These are phyloP conservation scores for Bugulina stolonifera DNA, from an alignment of 2,888 invertebrate genomes.

Conservation along the genomic window DNA sequence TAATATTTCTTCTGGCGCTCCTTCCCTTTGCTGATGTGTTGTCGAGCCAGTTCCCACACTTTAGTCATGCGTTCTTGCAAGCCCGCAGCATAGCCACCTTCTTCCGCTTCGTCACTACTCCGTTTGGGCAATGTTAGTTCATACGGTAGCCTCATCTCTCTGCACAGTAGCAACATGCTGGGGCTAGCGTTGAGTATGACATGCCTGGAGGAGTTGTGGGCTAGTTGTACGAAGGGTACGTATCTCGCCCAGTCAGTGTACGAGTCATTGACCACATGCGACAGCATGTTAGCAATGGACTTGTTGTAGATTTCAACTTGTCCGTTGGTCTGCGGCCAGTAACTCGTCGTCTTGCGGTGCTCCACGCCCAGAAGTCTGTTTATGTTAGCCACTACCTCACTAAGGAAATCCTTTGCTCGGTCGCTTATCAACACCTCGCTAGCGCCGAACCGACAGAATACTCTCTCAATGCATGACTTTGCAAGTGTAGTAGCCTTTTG, in stretches of 20 bases:
- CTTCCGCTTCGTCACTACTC: not conserved
- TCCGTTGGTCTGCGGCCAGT: not conserved
- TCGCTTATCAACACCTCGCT: not conserved
- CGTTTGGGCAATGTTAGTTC: not conserved
- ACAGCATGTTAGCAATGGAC: not conserved
- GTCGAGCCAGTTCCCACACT: not conserved
- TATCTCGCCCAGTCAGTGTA: slow-evolving; percentile 1
- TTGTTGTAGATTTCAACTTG: slow-evolving; percentile 3
- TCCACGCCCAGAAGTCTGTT: not conserved
- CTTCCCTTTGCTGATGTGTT: not conserved
- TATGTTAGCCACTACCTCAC: not conserved
- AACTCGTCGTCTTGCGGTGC: not conserved
- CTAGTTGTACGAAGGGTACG: not conserved
- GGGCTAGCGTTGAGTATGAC: not conserved
- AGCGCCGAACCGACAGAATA: slow-evolving; percentile 3
- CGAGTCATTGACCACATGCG: not conserved
- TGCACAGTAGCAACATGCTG: not conserved
- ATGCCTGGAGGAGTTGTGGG: slow-evolving; percentile 4
- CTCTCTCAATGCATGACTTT: not conserved
- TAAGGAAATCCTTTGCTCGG: not conserved
- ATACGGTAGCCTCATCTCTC: no score
- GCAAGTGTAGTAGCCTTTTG: not conserved
- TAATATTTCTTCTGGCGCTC: not conserved
- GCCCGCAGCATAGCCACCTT: not conserved
- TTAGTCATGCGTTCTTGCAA: not conserved